phyloP scores from a whole-genome alignment of 2,888 invertebrate genomes.

The Noctua pronuba region DNA sequence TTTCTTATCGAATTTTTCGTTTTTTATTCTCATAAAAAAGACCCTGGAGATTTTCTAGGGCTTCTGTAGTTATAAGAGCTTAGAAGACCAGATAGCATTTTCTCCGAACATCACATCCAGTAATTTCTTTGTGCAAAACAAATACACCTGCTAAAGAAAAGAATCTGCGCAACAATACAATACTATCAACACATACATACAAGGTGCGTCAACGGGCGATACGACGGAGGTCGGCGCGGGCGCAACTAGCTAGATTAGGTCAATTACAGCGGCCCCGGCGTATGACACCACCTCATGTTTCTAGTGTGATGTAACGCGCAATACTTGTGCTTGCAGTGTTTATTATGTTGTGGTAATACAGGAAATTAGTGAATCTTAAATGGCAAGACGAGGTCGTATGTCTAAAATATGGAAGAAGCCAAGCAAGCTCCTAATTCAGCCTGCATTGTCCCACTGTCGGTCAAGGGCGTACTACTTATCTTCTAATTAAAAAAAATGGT shows the following conservation, averaged over 20 bases:
- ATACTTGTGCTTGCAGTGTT: conserved; percentile 32
- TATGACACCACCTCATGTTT: conserved; percentile 54
- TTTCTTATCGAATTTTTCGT: not conserved
- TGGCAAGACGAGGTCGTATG: not conserved
- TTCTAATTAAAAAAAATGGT: too few species aligned
- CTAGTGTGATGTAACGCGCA: conserved; percentile 52
- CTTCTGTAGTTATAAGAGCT: not conserved
- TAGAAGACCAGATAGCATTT: not conserved
- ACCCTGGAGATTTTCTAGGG: not conserved
- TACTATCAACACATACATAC: conserved; percentile 9
- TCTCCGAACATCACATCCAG: not conserved
- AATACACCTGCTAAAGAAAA: conserved; percentile 12
- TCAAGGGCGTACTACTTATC: too few species aligned
- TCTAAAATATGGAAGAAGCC: too few species aligned
- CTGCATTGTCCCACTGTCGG: too few species aligned
- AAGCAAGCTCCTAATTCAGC: too few species aligned
- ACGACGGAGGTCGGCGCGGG: conserved; percentile 60
- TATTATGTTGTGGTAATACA: conserved; percentile 6
- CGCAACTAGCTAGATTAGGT: conserved; percentile 70
- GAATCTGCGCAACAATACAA: conserved; percentile 11
- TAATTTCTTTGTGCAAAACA: not conserved
- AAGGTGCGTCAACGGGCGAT: conserved; percentile 55
- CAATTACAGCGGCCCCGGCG: conserved; percentile 69
- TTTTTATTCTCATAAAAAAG: not conserved
- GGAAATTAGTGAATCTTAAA: conserved; percentile 3